Conservation (phyloP, 2,888 invertebrate species). For the Osedax frankpressi region DNA sequence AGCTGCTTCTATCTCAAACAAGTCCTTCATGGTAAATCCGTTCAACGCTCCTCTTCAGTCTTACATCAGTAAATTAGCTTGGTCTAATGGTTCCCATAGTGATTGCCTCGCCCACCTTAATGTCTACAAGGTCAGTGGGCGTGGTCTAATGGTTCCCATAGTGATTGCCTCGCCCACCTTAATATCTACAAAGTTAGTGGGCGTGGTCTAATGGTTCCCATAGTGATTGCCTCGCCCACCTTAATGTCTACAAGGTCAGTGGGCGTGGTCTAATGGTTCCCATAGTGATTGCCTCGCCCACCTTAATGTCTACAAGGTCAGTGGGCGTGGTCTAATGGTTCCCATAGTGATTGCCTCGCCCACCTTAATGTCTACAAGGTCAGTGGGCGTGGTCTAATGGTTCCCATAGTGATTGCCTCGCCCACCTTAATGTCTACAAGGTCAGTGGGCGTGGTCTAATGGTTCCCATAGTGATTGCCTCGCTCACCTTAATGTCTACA, state of each 20-base stretch:
- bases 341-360: slow-evolving; percentile 72
- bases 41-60: slow-evolving; percentile 56
- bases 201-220: slow-evolving; percentile 69
- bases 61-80: slow-evolving; percentile 59
- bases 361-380: slow-evolving; percentile 62
- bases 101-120: slow-evolving; percentile 71
- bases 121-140: slow-evolving; percentile 59
- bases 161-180: slow-evolving; percentile 69
- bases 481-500: slow-evolving; percentile 66
- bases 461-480: slow-evolving; percentile 72
- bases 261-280: slow-evolving; percentile 69
- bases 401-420: slow-evolving; percentile 71
- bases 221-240: slow-evolving; percentile 70
- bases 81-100: slow-evolving; percentile 70
- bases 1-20: slow-evolving; percentile 71
- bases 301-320: slow-evolving; percentile 61
- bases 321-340: slow-evolving; percentile 67
- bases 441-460: slow-evolving; percentile 61
- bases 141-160: slow-evolving; percentile 70
- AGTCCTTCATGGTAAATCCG: slow-evolving; percentile 64
- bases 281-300: slow-evolving; percentile 73
- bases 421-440: slow-evolving; percentile 65
- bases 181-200: slow-evolving; percentile 60
- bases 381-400: slow-evolving; percentile 67
- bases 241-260: slow-evolving; percentile 61